Evolutionary conservation across 2,888 invertebrate species (phyloP).

Genomic region (Autographa pulchrina): DNA sequence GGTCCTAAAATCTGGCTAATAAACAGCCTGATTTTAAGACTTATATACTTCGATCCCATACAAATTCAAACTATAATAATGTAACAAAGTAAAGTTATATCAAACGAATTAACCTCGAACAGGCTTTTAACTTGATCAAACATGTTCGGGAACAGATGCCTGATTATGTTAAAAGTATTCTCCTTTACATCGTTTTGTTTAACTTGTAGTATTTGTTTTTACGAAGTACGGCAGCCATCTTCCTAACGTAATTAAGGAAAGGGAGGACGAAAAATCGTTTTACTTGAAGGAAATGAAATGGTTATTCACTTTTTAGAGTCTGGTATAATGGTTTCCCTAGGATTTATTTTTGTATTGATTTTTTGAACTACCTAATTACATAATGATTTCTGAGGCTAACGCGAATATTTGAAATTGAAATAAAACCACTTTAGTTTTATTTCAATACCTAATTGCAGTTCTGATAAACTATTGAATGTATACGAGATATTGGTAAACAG

Average conservation of each 20-base stretch:
- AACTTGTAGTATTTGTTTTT: slow-evolving; percentile 16
- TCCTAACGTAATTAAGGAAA: slow-evolving; percentile 3
- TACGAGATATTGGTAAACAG: too few species aligned
- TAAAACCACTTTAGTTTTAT: too few species aligned
- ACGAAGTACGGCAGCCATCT: slow-evolving; percentile 3
- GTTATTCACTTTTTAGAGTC: background rate
- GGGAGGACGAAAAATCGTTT: background rate
- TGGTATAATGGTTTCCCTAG: background rate
- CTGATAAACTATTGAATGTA: too few species aligned
- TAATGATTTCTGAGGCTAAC: too few species aligned
- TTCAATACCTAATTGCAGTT: too few species aligned
- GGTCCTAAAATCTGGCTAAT: too few species aligned
- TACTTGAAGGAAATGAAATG: background rate
- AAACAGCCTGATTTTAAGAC: too few species aligned
- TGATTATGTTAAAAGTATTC: slow-evolving; percentile 48
- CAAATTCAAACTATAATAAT: slow-evolving; percentile 41
- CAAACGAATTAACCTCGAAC: slow-evolving; percentile 54
- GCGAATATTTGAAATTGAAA: too few species aligned
- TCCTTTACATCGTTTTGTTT: slow-evolving; percentile 19
- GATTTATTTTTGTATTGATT: background rate
- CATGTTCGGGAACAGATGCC: slow-evolving; percentile 53
- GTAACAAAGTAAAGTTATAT: slow-evolving; percentile 42
- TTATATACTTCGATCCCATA: background rate
- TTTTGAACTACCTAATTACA: background rate
- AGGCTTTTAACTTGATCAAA: slow-evolving; percentile 72